Evolutionary conservation across 2,113 vertebrate species (phyloP).

Genomic region (Lontra canadensis): DNA sequence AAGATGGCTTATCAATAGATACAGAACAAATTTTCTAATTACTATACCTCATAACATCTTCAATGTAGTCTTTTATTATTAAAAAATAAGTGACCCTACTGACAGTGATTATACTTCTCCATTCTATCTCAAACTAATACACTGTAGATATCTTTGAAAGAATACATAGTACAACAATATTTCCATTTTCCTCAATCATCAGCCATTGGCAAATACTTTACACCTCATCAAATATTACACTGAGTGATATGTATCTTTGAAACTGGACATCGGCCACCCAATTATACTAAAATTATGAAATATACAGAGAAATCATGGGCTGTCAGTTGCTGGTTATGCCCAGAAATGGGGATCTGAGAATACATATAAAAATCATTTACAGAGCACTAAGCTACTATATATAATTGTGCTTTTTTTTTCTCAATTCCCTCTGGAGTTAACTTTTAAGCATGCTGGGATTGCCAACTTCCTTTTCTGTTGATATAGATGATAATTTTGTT

Average conservation of each 20-base stretch:
- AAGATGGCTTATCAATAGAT: neutral
- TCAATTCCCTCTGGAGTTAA: neutral
- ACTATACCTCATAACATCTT: neutral
- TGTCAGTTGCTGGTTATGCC: neutral
- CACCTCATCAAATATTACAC: slow-evolving; percentile 30
- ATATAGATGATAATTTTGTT: neutral
- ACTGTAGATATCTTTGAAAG: neutral
- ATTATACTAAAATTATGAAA: neutral
- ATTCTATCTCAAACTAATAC: neutral
- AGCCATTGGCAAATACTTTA: slow-evolving; percentile 19
- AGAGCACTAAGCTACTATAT: neutral
- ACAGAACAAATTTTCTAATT: slow-evolving; percentile 6
- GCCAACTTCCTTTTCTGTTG: neutral
- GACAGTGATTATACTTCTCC: neutral
- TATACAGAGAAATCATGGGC: neutral
- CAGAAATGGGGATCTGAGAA: neutral
- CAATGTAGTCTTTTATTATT: neutral
- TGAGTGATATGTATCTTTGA: neutral
- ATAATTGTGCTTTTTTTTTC: neutral
- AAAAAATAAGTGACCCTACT: neutral
- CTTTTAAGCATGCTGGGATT: neutral
- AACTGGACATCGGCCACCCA: neutral
- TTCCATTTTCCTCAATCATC: neutral
- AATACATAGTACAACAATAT: neutral
- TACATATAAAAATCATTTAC: neutral